phyloP scores from a whole-genome alignment of 2,797 vertebrate species.

The Pitangus sulphuratus region DNA sequence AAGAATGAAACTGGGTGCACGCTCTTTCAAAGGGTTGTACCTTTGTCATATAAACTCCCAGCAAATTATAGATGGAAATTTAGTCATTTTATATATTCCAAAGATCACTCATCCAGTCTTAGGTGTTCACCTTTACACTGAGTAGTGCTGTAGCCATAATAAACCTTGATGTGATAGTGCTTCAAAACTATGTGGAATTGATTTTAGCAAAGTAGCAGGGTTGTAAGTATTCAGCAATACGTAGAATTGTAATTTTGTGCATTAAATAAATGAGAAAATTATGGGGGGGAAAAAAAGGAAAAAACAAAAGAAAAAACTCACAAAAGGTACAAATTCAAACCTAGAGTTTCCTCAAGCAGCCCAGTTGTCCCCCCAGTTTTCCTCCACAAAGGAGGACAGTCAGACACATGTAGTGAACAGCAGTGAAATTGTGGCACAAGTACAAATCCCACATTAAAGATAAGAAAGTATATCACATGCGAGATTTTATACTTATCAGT shows the following conservation, averaged over 20 bases:
- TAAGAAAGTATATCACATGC: neutral
- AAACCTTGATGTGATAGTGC: neutral
- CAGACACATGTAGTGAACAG: neutral
- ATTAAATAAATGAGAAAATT: neutral
- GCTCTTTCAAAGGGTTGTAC: neutral
- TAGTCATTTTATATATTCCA: neutral
- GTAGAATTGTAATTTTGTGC: neutral
- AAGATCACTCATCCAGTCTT: neutral
- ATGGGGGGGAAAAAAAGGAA: neutral
- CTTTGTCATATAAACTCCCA: neutral
- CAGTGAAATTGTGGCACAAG: neutral
- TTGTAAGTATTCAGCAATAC: neutral
- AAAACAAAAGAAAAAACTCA: rapidly evolving
- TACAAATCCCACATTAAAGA: neutral
- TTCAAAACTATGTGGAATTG: neutral
- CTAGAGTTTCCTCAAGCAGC: neutral
- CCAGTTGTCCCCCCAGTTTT: neutral
- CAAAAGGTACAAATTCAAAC: neutral
- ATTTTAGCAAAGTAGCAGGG: neutral
- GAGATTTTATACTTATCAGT: neutral
- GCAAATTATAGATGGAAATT: neutral
- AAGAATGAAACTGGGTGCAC: neutral
- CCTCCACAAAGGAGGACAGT: neutral
- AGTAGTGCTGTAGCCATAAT: neutral
- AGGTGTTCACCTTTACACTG: neutral